Evolutionary conservation across 2,888 invertebrate species (phyloP).

Genomic region (Ectemnius continuus): DNA sequence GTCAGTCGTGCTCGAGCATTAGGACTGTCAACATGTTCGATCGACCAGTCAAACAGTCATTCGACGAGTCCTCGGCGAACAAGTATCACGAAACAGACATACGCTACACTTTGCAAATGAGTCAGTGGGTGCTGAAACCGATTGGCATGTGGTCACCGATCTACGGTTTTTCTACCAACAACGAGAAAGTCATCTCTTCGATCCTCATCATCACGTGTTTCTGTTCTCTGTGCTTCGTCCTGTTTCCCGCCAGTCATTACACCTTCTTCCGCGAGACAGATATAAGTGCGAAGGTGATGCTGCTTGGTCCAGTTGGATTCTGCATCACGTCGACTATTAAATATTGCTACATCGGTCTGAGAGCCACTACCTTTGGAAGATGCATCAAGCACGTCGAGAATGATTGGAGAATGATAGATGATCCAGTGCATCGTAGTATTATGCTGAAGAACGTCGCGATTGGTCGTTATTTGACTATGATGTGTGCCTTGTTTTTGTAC

Average conservation of each 20-base stretch:
- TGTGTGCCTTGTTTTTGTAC: slow-evolving; percentile 51
- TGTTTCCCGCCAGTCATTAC: slow-evolving; percentile 41
- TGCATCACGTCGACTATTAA: slow-evolving; percentile 47
- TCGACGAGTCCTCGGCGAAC: neutral
- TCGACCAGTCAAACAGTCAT: too few species aligned
- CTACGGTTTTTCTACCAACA: slow-evolving; percentile 19
- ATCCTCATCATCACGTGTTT: slow-evolving; percentile 17
- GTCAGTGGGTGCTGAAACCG: slow-evolving; percentile 61
- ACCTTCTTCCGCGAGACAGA: slow-evolving; percentile 11
- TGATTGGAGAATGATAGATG: slow-evolving; percentile 51
- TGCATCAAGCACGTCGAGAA: slow-evolving; percentile 55
- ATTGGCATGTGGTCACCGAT: slow-evolving; percentile 63
- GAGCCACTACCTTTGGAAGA: slow-evolving; percentile 7
- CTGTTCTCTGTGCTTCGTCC: slow-evolving; percentile 21
- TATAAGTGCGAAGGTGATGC: slow-evolving; percentile 44
- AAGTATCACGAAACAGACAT: slow-evolving; percentile 12
- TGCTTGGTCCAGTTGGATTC: slow-evolving; percentile 56
- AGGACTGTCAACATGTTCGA: slow-evolving; percentile 16
- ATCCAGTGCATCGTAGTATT: slow-evolving; percentile 29
- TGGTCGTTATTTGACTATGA: slow-evolving; percentile 47
- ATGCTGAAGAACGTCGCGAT: slow-evolving; percentile 43
- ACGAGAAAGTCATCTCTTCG: neutral
- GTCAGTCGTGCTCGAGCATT: slow-evolving; percentile 8
- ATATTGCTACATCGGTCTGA: slow-evolving; percentile 18
- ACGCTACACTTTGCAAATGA: slow-evolving; percentile 54